These are phyloP conservation scores for Schlechtendalia chinensis DNA, from an alignment of 1,140 invertebrate genomes.

Conservation along the genomic window DNA sequence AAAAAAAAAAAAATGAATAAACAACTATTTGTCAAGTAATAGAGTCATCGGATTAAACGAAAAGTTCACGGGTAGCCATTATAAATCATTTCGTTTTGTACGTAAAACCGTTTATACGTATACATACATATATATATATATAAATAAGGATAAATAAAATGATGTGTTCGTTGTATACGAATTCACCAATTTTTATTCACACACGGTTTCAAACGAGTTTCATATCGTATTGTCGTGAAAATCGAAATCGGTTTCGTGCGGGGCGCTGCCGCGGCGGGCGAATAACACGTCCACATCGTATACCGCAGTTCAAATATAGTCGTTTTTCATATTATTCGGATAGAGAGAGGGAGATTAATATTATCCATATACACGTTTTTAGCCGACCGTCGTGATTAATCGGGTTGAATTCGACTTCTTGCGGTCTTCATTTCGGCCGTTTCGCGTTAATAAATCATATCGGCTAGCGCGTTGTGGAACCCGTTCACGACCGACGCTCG, in stretches of 20 bases:
- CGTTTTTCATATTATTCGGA: conserved; percentile 14
- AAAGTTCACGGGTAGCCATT: no score
- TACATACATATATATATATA: no score
- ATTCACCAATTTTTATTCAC: not conserved
- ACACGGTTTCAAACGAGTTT: not conserved
- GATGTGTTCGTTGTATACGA: no score
- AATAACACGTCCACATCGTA: not conserved
- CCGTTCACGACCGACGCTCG: conserved; percentile 14
- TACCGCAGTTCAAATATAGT: not conserved
- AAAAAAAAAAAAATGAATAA: no score
- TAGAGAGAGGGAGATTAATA: conserved; percentile 2
- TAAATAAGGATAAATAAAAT: not conserved
- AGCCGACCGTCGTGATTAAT: conserved; percentile 1
- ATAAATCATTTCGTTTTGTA: no score
- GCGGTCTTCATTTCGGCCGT: conserved; percentile 12
- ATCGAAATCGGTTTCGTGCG: not conserved
- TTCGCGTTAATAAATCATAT: conserved; percentile 20
- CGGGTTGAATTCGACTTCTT: conserved; percentile 10
- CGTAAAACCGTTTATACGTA: no score
- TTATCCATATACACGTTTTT: not conserved
- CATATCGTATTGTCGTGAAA: not conserved
- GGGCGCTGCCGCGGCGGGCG: no score
- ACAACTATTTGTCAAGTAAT: no score
- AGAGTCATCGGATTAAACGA: no score
- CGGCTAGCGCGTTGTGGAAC: not conserved